Conservation (phyloP, 2,888 invertebrate species). For the Aplocera efformata region DNA sequence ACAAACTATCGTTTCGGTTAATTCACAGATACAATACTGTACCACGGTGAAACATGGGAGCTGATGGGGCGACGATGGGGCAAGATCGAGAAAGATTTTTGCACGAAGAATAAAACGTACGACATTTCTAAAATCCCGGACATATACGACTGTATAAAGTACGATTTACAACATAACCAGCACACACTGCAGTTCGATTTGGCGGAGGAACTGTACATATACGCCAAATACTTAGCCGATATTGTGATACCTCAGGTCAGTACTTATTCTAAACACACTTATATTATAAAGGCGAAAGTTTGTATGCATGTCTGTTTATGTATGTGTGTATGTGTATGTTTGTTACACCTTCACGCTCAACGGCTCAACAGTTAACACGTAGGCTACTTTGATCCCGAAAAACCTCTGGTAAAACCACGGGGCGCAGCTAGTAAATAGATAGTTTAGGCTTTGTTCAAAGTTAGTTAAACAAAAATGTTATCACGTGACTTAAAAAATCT, state of each 20-base stretch:
- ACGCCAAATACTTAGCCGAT: conserved; percentile 98
- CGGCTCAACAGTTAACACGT: too few relatives aligned
- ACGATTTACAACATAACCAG: conserved; percentile 98
- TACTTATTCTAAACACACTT: too few relatives aligned
- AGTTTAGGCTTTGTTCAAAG: too few relatives aligned
- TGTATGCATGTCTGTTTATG: too few relatives aligned
- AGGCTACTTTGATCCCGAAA: too few relatives aligned
- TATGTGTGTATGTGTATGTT: too few relatives aligned
- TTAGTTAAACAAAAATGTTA: too few relatives aligned
- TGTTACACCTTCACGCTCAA: too few relatives aligned
- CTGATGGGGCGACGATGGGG: conserved; percentile 98
- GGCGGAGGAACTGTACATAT: conserved; percentile 95
- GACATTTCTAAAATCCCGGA: conserved; percentile 99
- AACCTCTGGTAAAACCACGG: too few relatives aligned
- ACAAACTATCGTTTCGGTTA: background rate
- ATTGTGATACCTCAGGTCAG: conserved; percentile 97
- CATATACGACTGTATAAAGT: conserved; percentile 99
- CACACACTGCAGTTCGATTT: conserved; percentile 95
- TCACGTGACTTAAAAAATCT: too few relatives aligned
- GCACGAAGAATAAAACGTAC: conserved; percentile 93
- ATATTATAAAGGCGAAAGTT: too few relatives aligned
- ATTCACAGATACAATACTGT: conserved; percentile 89
- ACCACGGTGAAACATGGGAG: conserved; percentile 99
- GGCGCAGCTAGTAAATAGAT: too few relatives aligned
- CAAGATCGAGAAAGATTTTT: conserved; percentile 98